These are phyloP conservation scores for Leptestheria dahalacensis DNA, from an alignment of 1,140 invertebrate genomes.

Conservation along the genomic window DNA sequence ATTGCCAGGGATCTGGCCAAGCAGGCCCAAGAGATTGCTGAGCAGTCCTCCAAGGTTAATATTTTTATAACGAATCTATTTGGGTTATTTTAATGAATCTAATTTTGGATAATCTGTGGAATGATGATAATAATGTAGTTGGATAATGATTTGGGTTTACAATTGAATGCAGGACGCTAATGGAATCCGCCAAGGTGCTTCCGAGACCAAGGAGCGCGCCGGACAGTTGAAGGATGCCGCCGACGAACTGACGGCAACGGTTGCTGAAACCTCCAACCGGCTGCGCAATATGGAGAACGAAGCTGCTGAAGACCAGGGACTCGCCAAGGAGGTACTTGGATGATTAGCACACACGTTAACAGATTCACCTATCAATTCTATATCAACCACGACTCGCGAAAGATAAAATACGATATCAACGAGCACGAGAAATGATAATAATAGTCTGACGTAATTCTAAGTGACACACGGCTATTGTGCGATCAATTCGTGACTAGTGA, in stretches of 20 bases:
- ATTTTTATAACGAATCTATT: slow-evolving; percentile 14
- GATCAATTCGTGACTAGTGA: no score
- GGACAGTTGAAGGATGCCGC: slow-evolving; percentile 57
- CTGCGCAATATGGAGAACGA: slow-evolving; percentile 55
- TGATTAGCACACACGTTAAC: background rate
- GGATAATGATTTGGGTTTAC: no score
- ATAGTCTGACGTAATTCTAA: no score
- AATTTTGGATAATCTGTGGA: no score
- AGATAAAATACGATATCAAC: no score
- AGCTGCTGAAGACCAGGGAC: slow-evolving; percentile 51
- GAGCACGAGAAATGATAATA: no score
- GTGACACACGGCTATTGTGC: no score
- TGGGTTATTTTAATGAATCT: no score
- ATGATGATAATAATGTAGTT: no score
- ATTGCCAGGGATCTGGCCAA: slow-evolving; percentile 56
- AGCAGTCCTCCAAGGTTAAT: slow-evolving; percentile 52
- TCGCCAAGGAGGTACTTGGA: slow-evolving; percentile 50
- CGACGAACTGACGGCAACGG: slow-evolving; percentile 48
- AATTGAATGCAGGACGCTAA: slow-evolving; percentile 47
- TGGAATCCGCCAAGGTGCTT: slow-evolving; percentile 54
- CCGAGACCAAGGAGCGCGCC: slow-evolving; percentile 56
- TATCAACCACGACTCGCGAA: no score
- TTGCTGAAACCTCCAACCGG: slow-evolving; percentile 50
- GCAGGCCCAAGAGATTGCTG: slow-evolving; percentile 52
- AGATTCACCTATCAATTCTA: no score